Percentiles rank a stretch among this genome's conserved stretches.
These are phyloP conservation scores for Danio jaintianensis DNA, from an alignment of 2,797 vertebrate species.

Conservation along the genomic window DNA sequence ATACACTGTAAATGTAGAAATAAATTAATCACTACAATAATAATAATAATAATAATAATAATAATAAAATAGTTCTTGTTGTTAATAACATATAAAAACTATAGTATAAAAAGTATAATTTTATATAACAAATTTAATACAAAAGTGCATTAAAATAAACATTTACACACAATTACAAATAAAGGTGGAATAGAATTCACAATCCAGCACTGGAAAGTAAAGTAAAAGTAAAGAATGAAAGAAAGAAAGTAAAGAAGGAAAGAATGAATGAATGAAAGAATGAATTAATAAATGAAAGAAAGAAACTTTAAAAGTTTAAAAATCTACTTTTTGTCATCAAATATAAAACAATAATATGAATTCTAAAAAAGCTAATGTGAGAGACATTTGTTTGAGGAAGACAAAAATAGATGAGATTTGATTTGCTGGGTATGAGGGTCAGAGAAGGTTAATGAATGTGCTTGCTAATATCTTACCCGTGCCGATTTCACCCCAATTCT, in stretches of 20 bases:
- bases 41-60: background rate
- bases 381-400: background rate
- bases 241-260: no score
- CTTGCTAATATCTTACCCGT: constrained; percentile 30
- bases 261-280: no score
- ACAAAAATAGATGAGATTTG: constrained; percentile 17
- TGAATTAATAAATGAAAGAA: no score
- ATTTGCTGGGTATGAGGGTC: constrained; percentile 25
- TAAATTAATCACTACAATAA: background rate
- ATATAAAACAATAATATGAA: background rate
- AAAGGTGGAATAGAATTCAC: no score
- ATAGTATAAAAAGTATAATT: no score
- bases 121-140: no score
- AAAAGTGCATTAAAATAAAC: no score
- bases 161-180: no score
- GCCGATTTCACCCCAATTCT: constrained; percentile 23
- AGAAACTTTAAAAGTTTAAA: no score
- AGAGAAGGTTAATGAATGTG: constrained; percentile 39
- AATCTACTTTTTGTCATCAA: background rate
- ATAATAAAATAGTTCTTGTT: background rate
- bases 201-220: no score
- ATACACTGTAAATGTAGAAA: background rate
- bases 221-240: no score
- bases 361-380: background rate
- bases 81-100: no score